These are phyloP conservation scores for Prosapia bicincta DNA, from an alignment of 2,888 invertebrate genomes.

Conservation along the genomic window DNA sequence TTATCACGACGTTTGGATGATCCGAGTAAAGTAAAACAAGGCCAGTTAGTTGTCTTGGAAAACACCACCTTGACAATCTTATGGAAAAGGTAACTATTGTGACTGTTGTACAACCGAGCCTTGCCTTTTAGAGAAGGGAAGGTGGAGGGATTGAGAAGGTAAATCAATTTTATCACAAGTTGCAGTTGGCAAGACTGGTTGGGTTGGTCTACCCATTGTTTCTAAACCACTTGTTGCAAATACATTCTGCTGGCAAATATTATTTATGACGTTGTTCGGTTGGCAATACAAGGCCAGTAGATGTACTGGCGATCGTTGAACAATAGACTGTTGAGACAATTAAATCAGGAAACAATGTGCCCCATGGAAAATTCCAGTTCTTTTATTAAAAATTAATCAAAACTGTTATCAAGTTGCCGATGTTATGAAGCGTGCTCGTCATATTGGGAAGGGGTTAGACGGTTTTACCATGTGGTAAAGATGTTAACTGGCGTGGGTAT, in stretches of 20 bases:
- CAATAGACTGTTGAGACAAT: not conserved
- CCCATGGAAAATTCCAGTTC: not conserved
- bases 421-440: too few relatives aligned
- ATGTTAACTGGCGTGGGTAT: too few relatives aligned
- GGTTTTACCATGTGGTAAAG: too few relatives aligned
- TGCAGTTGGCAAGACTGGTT: not conserved
- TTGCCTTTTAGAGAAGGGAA: not conserved
- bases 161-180: not conserved
- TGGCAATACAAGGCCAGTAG: not conserved
- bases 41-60: too few relatives aligned
- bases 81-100: too few relatives aligned
- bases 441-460: too few relatives aligned
- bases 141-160: not conserved
- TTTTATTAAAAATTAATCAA: not conserved
- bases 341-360: not conserved
- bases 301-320: not conserved
- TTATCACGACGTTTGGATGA: too few relatives aligned
- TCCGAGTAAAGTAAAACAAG: too few relatives aligned
- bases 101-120: too few relatives aligned
- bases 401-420: too few relatives aligned
- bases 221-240: not conserved
- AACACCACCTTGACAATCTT: too few relatives aligned
- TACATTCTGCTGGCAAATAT: not conserved
- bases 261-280: not conserved
- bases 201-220: not conserved